Evolutionary conservation across 2,888 invertebrate genomes (phyloP), one percentile per base, ranked within the genome.

Genomic region (Amblyteles armatorius): DNA sequence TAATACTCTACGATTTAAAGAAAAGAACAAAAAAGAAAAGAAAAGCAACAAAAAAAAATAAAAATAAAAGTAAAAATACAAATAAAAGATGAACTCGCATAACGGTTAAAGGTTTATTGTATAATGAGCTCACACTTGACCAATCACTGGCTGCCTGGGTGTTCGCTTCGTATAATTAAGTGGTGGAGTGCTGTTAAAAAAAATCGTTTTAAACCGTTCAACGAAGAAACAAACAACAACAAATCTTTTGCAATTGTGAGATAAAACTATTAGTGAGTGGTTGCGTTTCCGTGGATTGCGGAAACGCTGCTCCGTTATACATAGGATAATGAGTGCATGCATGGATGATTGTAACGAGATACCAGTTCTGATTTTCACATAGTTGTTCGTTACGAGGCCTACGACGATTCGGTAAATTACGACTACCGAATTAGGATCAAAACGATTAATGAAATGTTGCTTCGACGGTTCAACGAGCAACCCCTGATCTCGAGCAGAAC

Each of bases 71-170:
- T 60, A 55, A 57, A 65, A 29, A 57, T 68, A 71, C 57, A 55
- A 33, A n/a, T 67, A 57, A 52, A 74, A 73, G 69, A 29, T 29
- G 55, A 63, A 81, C 52, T 67, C 50, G 52, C 63, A 87, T 87
- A 73, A 78, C 74, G 65, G 76, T 79, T 65, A 71, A 67, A 68
- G 80, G 83, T 78, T 88, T 87, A 87, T 87, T 84, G 84, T 84
- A 86, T 83, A 83, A 88, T 87, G 90, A 91, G 89, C 89, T 91
- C 90, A 92, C 89, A 91, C 90, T 91, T 90, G 93, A 93, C 93
- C 93, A 93, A 93, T 92, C 92, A 92, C 91, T 93, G 92, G 92
- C 92, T 93, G 93, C 93, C 92, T 92, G 90, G 91, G 90, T 90
- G 89, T 91, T 91, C 91, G 91, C 91, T 93, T 78, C 69, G 79